phyloP scores from a whole-genome alignment of 1,140 invertebrate genomes.

The Camponotus pennsylvanicus region DNA sequence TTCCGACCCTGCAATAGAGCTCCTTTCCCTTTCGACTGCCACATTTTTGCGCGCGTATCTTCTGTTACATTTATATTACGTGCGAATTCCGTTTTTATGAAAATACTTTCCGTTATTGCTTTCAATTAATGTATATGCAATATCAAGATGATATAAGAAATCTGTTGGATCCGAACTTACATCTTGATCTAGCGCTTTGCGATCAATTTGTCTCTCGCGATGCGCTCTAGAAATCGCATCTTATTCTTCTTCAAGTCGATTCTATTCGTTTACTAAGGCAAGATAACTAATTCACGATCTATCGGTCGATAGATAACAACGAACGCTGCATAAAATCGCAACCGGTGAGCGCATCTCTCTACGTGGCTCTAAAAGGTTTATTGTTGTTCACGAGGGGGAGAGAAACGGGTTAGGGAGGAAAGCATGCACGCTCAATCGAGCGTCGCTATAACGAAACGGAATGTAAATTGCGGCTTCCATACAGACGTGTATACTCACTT shows the following conservation, averaged over 20 bases:
- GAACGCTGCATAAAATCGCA: slow-evolving; percentile 57
- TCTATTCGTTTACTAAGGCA: not conserved
- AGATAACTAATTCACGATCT: not conserved
- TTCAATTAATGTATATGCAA: not conserved
- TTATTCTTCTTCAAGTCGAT: not conserved
- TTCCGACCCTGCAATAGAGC: not conserved
- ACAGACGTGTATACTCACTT: slow-evolving; percentile 88
- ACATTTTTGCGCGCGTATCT: slow-evolving; percentile 5
- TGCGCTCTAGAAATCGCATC: not conserved
- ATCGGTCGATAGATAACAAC: slow-evolving; percentile 6
- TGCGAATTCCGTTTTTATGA: not conserved
- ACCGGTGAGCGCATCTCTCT: slow-evolving; percentile 3
- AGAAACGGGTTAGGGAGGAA: slow-evolving; percentile 7
- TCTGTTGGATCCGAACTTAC: not conserved
- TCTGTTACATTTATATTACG: not conserved
- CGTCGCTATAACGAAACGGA: slow-evolving; percentile 63
- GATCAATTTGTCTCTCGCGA: slow-evolving; percentile 13
- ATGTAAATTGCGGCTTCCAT: slow-evolving; percentile 70
- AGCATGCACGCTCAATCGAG: slow-evolving; percentile 64
- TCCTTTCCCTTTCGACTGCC: not conserved
- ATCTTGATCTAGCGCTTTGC: slow-evolving; percentile 6
- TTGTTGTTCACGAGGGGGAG: slow-evolving; percentile 20
- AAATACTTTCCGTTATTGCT: not conserved
- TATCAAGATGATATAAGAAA: not conserved
- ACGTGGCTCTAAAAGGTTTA: slow-evolving; percentile 66